These are phyloP conservation scores for Geopemphigus sp. DNA, from an alignment of 1,140 invertebrate genomes.

Conservation along the genomic window DNA sequence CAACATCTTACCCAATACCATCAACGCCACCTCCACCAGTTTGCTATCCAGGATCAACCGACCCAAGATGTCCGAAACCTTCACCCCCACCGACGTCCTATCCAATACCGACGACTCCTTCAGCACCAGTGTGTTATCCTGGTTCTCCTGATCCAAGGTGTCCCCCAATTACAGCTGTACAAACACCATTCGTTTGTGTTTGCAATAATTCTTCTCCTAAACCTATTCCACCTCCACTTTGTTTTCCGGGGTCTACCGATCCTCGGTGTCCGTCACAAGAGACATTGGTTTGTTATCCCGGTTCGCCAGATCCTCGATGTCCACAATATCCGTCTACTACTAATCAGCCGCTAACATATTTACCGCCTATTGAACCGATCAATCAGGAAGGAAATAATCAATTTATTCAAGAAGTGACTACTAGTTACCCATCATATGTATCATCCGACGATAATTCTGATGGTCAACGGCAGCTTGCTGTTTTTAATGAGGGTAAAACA, in stretches of 20 bases:
- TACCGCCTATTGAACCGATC: not conserved
- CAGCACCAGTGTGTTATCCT: constrained; percentile 51
- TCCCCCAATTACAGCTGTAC: constrained; percentile 45
- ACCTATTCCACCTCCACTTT: constrained; percentile 51
- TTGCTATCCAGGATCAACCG: constrained; percentile 53
- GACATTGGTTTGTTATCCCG: constrained; percentile 51
- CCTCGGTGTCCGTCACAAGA: constrained; percentile 51
- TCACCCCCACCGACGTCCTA: constrained; percentile 51
- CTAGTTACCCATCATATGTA: constrained; percentile 11
- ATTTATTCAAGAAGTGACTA: constrained; percentile 15
- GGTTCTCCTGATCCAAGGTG: constrained; percentile 53
- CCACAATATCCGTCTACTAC: constrained; percentile 50
- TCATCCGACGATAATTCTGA: not conserved
- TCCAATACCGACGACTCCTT: constrained; percentile 53
- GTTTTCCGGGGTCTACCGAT: constrained; percentile 53
- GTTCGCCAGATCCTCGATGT: constrained; percentile 55
- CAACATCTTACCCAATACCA: constrained; percentile 51
- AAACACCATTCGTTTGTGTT: constrained; percentile 52
- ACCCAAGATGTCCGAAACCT: constrained; percentile 52
- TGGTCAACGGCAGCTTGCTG: constrained; percentile 11
- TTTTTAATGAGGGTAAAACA: constrained; percentile 29
- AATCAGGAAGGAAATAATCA: not conserved
- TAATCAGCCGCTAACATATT: constrained; percentile 45
- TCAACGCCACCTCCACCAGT: constrained; percentile 22
- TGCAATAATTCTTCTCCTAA: constrained; percentile 52